phyloP scores from a whole-genome alignment of 2,113 vertebrate species.

The Salvator merianae region DNA sequence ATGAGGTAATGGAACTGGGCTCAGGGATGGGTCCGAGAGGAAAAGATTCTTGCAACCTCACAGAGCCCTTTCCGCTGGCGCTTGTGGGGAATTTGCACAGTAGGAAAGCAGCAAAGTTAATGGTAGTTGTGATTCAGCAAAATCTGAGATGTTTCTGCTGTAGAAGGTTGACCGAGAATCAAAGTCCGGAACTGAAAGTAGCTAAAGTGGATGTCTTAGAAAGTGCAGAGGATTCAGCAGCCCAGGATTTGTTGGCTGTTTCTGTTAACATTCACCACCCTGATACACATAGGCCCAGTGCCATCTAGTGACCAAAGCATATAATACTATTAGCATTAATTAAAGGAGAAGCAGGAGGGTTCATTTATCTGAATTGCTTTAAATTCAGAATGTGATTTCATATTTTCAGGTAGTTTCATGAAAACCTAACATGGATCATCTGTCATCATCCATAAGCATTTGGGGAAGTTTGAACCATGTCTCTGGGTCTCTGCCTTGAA shows the following conservation, averaged over 20 bases:
- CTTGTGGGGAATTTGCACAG: too few species aligned
- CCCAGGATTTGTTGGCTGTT: too few species aligned
- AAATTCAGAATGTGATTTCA: not conserved
- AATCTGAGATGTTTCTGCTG: too few species aligned
- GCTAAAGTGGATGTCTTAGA: too few species aligned
- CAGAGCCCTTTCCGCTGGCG: too few species aligned
- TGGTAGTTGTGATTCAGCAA: too few species aligned
- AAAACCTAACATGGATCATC: not conserved
- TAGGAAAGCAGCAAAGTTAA: too few species aligned
- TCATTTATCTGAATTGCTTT: not conserved
- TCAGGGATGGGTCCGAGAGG: not conserved
- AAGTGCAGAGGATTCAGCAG: too few species aligned
- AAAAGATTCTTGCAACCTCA: accelerated
- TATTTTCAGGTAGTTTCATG: not conserved
- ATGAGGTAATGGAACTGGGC: slow-evolving; percentile 66
- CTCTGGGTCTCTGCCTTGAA: too few species aligned
- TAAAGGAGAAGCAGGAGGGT: too few species aligned
- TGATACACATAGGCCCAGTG: not conserved
- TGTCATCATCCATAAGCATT: not conserved
- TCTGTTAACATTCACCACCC: not conserved
- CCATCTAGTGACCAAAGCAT: not conserved
- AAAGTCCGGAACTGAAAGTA: too few species aligned
- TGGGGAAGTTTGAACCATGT: not conserved
- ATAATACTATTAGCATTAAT: not conserved
- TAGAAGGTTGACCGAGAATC: too few species aligned